Conservation (phyloP, 2,888 invertebrate species). For the Caenorhabditis sulstoni region DNA sequence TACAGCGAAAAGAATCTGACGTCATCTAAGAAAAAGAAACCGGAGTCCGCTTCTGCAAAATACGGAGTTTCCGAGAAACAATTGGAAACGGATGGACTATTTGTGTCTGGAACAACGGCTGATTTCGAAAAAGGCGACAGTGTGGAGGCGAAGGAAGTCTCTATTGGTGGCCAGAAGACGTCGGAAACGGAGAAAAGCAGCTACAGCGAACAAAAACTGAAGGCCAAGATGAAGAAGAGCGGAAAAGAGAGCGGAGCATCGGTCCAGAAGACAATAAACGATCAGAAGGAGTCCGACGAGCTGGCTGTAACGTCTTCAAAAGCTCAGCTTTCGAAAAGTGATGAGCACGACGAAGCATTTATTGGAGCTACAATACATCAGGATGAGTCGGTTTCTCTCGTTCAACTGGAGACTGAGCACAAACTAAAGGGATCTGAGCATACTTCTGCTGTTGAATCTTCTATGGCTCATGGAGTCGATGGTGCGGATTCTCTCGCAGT, state of each 20-base stretch:
- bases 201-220: constrained; percentile 40
- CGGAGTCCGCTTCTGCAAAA: not conserved
- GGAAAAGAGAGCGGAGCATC: constrained; percentile 3
- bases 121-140: constrained; percentile 1
- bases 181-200: constrained; percentile 23
- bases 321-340: constrained; percentile 11
- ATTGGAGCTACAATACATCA: not conserved
- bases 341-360: constrained; percentile 4
- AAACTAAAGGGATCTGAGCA: not conserved
- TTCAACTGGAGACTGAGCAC: constrained; percentile 7
- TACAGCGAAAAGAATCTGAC: constrained; percentile 25
- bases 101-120: constrained; percentile 5
- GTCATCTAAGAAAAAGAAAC: constrained; percentile 4
- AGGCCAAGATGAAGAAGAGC: constrained; percentile 25
- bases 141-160: not conserved
- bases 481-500: constrained; percentile 9
- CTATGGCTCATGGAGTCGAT: not conserved
- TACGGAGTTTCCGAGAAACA: not conserved
- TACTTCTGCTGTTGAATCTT: not conserved
- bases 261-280: not conserved
- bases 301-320: constrained; percentile 28
- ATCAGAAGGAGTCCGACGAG: constrained; percentile 6
- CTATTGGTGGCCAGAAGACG: constrained; percentile 6
- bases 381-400: constrained; percentile 5
- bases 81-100: constrained; percentile 8